Conservation (phyloP, 2,797 vertebrate genomes). For the Acanthurus leucopareius region DNA sequence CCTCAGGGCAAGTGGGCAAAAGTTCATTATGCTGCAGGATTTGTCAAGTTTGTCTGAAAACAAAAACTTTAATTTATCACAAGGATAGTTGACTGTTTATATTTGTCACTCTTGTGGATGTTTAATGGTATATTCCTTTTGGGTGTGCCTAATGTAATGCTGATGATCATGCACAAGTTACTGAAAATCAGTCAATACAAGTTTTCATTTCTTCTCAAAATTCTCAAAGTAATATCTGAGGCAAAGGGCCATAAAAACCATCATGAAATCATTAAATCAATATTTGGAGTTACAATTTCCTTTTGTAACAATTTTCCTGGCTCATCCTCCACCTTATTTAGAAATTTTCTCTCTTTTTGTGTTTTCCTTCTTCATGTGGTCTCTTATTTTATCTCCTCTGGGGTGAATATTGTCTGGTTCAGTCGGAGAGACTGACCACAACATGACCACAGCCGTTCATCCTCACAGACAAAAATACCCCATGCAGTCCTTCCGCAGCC, state of each 20-base stretch:
- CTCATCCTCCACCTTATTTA: background rate
- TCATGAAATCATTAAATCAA: background rate
- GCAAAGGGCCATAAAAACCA: background rate
- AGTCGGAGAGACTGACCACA: slow-evolving; percentile 52
- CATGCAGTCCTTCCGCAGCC: slow-evolving; percentile 40
- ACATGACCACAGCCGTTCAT: slow-evolving; percentile 60
- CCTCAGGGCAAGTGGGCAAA: background rate
- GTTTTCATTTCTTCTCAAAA: background rate
- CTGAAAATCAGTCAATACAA: background rate
- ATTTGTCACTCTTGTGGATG: background rate
- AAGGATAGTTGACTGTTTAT: background rate
- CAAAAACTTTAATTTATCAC: background rate
- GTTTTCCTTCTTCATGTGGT: background rate
- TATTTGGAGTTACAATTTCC: background rate
- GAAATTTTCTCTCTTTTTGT: background rate
- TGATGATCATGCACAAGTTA: background rate
- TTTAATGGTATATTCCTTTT: background rate
- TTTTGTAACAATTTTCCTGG: background rate
- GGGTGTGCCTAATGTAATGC: background rate
- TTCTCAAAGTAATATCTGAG: background rate
- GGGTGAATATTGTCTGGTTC: slow-evolving; percentile 49
- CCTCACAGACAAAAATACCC: slow-evolving; percentile 69
- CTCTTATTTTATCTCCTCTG: slow-evolving; percentile 1
- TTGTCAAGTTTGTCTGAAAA: background rate
- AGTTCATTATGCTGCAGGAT: background rate